Evolutionary conservation across 1,140 invertebrate species (phyloP).

Genomic region (Capitella teleta): DNA sequence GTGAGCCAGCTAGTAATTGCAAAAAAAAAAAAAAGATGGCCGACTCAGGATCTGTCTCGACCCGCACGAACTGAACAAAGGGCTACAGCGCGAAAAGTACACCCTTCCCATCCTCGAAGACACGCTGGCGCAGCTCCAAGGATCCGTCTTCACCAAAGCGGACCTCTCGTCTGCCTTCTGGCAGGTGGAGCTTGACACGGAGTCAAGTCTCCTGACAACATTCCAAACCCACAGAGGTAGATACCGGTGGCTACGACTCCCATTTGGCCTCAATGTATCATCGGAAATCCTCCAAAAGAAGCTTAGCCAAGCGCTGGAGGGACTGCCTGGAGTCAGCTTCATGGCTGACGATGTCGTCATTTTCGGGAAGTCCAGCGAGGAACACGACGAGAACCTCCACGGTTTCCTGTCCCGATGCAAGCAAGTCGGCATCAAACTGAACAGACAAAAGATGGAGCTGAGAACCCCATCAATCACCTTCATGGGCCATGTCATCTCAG

Average conservation of each 20-base stretch:
- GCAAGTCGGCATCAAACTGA: conserved; percentile 33
- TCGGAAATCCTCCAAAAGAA: conserved; percentile 30
- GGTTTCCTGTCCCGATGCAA: conserved; percentile 28
- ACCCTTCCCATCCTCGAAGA: conserved; percentile 18
- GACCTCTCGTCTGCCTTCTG: conserved; percentile 18
- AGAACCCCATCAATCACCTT: neutral
- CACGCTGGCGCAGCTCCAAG: conserved; percentile 15
- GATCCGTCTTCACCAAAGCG: conserved; percentile 17
- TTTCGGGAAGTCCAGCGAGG: conserved; percentile 15
- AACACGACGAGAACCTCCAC: conserved; percentile 29
- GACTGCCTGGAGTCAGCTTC: conserved; percentile 29
- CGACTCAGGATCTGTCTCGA: conserved; percentile 18
- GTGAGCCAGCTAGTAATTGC: conserved; percentile 16
- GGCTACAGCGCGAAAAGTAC: conserved; percentile 15
- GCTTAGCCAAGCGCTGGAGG: conserved; percentile 23
- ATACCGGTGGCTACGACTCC: conserved; percentile 15
- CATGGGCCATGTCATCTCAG: conserved; percentile 16
- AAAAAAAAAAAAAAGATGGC: conserved; percentile 16
- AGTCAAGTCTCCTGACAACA: conserved; percentile 19
- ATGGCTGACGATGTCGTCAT: conserved; percentile 36
- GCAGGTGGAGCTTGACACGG: conserved; percentile 17
- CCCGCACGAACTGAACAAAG: conserved; percentile 18
- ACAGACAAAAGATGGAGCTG: conserved; percentile 25
- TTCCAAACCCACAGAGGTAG: conserved; percentile 16
- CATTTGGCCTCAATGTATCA: conserved; percentile 15